Base-by-base conservation (phyloP, 2,113 vertebrate genomes). In the Scolopax mira region DNA sequence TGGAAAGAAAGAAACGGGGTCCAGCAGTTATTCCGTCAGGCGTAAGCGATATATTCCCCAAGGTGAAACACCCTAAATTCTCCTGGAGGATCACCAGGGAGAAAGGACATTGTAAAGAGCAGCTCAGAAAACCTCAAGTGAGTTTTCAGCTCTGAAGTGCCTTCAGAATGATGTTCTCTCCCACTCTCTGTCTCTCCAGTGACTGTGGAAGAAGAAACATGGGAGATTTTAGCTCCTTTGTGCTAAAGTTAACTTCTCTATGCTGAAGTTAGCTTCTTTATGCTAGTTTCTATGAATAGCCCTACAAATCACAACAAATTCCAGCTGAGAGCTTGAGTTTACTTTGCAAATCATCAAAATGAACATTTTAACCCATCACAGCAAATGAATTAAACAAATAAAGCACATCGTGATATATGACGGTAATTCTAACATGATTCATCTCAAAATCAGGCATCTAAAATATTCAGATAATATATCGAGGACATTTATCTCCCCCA, bases 21-120 rank as follows among this genome's bases (percentile, higher is more conserved):
- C 37, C 13, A 10, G 39, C 0, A 7, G 23, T 35, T 80, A 51
- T 64, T 69, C 25, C n/a, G 23, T 41, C 67, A 79, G 61, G 6
- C 2, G 0, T 39, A 64, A 51, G 52, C 0, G 0, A 60, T 37
- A 28, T 18, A 61, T 28, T 54, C 11, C 74, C 24, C 61, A 44
- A 62, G 10, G 28, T 55, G 44, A 74, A 89, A 55, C 0, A 0
- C 41, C 30, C 27, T 57, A 18, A 79, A 55, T 62, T 37, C 48
- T 79, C 67, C 74, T 23, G 6, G 19, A 23, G 16, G 48, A 69
- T 39, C 61, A 44, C 16, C 28, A 57, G 37, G 37, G 69, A 69
- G 21, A 46, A 1, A 9, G 31, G 62, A 35, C 10, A 3, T 0
- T 4, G 12, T 48, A 73, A 33, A 80, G 49, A 60, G 65, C 28